A percentile compares a stretch with the other conserved stretches of the same genome.
phyloP scores from a whole-genome alignment of 2,113 vertebrate genomes.

The Ochotona princeps region DNA sequence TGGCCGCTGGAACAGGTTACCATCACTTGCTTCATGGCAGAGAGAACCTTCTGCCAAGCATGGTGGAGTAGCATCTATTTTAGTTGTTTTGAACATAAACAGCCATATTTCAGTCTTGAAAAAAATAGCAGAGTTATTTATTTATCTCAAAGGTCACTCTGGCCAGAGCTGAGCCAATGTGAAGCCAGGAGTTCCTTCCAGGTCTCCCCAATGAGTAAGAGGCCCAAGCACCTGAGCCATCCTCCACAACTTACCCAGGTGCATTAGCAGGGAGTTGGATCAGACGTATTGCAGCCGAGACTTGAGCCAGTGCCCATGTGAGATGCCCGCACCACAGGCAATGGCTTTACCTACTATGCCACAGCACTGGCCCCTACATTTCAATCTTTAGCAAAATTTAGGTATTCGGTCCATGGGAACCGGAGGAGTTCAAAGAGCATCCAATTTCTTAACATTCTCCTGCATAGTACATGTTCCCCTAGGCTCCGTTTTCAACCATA shows the following conservation, averaged over 20 bases:
- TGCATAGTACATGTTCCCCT: not conserved
- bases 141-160: too few relatives aligned
- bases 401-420: not conserved
- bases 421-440: not conserved
- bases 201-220: too few relatives aligned
- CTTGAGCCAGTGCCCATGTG: too few relatives aligned
- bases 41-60: not conserved
- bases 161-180: too few relatives aligned
- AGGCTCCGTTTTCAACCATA: not conserved
- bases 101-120: not conserved
- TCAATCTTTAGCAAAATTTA: conserved; percentile 46
- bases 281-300: too few relatives aligned
- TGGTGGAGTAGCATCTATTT: not conserved
- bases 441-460: not conserved
- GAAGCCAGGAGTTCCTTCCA: too few relatives aligned
- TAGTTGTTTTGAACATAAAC: conserved; percentile 45
- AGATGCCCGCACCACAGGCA: too few relatives aligned
- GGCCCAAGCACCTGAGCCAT: too few relatives aligned
- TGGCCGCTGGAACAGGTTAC: not conserved
- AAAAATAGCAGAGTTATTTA: not conserved
- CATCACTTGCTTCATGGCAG: not conserved
- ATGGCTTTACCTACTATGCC: too few relatives aligned
- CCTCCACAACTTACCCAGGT: too few relatives aligned
- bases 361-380: not conserved
- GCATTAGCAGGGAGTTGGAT: too few relatives aligned